Evolutionary conservation across 2,797 vertebrate genomes (phyloP).

Genomic region (Astyanax mexicanus): DNA sequence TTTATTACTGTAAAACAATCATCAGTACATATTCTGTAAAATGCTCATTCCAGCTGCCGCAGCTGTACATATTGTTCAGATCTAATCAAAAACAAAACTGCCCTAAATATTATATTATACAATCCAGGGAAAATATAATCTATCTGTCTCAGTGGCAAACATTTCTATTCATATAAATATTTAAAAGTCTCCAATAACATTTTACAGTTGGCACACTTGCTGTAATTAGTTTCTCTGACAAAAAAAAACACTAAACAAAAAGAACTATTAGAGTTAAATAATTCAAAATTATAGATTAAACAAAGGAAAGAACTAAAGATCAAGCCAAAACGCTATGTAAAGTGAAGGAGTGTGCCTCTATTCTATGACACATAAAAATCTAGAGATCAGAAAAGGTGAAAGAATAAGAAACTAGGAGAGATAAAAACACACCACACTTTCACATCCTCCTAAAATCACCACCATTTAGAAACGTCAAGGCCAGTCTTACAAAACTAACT

Average conservation of each 20-base stretch:
- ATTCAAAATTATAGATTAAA: neutral
- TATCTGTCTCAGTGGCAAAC: slow-evolving; percentile 52
- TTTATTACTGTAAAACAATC: slow-evolving; percentile 67
- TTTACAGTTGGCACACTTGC: slow-evolving; percentile 36
- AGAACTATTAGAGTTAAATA: neutral
- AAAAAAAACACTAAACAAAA: neutral
- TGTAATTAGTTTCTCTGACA: neutral
- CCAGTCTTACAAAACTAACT: neutral
- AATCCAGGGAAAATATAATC: slow-evolving; percentile 72
- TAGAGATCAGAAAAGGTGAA: neutral
- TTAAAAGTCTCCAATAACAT: slow-evolving; percentile 35
- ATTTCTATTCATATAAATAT: slow-evolving; percentile 59
- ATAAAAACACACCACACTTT: neutral
- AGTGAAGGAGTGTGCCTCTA: no score
- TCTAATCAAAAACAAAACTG: slow-evolving; percentile 75
- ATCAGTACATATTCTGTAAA: slow-evolving; percentile 81
- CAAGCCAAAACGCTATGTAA: neutral
- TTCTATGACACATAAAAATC: neutral
- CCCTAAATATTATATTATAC: slow-evolving; percentile 68
- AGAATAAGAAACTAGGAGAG: neutral
- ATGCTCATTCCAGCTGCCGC: slow-evolving; percentile 79
- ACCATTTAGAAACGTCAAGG: neutral
- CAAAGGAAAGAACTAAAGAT: neutral
- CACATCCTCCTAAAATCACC: neutral
- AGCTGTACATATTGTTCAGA: slow-evolving; percentile 87